Evolutionary conservation across 1,140 invertebrate genomes (phyloP).

Genomic region (Venturia canescens): DNA sequence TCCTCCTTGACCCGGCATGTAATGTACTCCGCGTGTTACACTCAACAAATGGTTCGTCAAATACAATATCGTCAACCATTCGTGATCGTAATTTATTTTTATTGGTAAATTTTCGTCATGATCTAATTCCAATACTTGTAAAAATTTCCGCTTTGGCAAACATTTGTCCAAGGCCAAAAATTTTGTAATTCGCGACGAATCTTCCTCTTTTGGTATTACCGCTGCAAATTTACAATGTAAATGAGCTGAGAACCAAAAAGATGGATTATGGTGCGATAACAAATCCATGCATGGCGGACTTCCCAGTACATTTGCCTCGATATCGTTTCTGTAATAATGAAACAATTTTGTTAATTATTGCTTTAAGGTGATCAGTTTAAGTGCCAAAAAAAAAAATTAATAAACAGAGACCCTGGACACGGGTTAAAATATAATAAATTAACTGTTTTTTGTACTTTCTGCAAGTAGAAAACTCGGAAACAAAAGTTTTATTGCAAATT

Average conservation of each 20-base stretch:
- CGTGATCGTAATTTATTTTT: constrained; percentile 89
- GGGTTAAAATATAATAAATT: no score
- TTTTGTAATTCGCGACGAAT: constrained; percentile 81
- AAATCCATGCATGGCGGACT: constrained; percentile 90
- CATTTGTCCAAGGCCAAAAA: constrained; percentile 98
- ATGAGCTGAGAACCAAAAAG: constrained; percentile 98
- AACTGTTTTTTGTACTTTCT: no score
- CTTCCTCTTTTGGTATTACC: constrained; percentile 79
- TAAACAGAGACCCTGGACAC: no score
- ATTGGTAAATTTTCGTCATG: constrained; percentile 78
- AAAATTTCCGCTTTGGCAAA: constrained; percentile 90
- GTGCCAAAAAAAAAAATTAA: constrained; percentile 70
- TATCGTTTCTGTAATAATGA: constrained; percentile 81
- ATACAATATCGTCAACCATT: constrained; percentile 94
- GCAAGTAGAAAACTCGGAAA: no score
- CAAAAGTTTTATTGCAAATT: no score
- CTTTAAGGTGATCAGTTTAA: no score
- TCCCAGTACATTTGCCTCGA: constrained; percentile 88
- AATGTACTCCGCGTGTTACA: constrained; percentile 82
- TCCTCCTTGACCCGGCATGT: constrained; percentile 87
- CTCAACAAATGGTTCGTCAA: constrained; percentile 93
- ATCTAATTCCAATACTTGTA: constrained; percentile 85
- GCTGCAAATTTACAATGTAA: constrained; percentile 98
- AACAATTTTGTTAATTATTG: no score
- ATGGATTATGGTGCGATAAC: constrained; percentile 87